Evolutionary conservation across 2,113 vertebrate genomes (phyloP), one percentile per base, ranked within the genome.

Genomic region (Pachypanchax playfairii): DNA sequence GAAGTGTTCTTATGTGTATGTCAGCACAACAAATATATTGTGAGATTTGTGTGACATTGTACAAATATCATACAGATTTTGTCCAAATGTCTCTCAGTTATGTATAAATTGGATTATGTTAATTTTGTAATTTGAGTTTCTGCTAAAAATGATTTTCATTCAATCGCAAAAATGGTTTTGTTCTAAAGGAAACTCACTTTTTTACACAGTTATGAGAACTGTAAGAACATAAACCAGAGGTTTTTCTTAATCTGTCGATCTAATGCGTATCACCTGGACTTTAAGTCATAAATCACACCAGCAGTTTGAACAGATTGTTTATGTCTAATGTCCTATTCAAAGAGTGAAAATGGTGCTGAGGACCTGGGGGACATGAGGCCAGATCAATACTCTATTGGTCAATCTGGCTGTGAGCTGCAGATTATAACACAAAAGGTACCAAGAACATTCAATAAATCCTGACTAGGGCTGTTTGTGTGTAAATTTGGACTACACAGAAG

Each of bases 331-430:
- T 84, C 73, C 85, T 73, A 77, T 88, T 85, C 82, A 85, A 82
- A 86, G 70, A 79, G 73, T 67, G 84, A 71, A 80, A 86, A 86
- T 75, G 67, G 82, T 79, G 82, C 26, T 50, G 66, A 75, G 70
- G 65, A 80, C 73, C 80, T 67, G 73, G 81, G 82, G 79, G 83
- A 83, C 83, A 78, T 80, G 78, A 65, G 79, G 79, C 72, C 58
- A 84, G 85, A 90, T 90, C 84, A 89, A 90, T 89, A 90, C 64
- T 54, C 87, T 71, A 90, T 89, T 88, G 90, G 84, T 77, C 28
- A 57, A 83, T 80, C 53, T 50, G 61, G 80, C 77, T 63, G 71
- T 52, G 65, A 68, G 77, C 26, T 42, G 77, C 77, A 57, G 47
- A 48, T 59, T 73, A 76, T 64, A 78, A 70, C 73, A 75, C 82